Base-by-base conservation (phyloP, 2,888 invertebrate species). In the Oligia strigilis region DNA sequence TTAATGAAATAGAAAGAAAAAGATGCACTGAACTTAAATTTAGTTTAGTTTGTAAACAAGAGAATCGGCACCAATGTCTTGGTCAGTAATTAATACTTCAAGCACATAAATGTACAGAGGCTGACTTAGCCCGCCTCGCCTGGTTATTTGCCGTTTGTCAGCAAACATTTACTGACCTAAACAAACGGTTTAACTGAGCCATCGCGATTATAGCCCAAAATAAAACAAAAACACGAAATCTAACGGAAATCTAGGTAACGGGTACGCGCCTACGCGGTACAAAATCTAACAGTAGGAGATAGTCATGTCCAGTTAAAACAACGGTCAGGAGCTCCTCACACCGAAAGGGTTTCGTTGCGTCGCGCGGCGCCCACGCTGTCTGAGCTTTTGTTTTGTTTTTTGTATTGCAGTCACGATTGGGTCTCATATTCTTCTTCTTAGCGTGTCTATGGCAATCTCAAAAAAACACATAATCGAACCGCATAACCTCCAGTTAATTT, bases 181-280 rank as follows among this genome's bases (percentile, higher is more conserved):
- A 17, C 6, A 36, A 60, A 64, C 64, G 13, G 58, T 69, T 14
- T 14, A 65, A 58, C 81, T 72, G 55, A 64, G 64, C 49, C 72
- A 72, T 77, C 19, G 67, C 29, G 40, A 77, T 82, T 81, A 72
- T 49, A 29, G 14, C 29, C 5, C 11, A 8, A 71, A 75, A 75
- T 62, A 9, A 11, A 65, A 43, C 9, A 75, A 76, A 58, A 60
- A 29, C 46, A 40, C 64, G 11, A 14, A 55, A 70, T 64, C 64
- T 80, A 70, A 80, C 55, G 55, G 55, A 75, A 75, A 74, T 64
- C 36, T 64, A 29, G 52, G 77, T 77, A 77, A 81, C 67, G 77
- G 72, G 13, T 64, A 72, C n/a, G 19, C 43, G 14, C 9, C 14
- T 64, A 69, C 29, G 14, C 36, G 14, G 23, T 36, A 13, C 14